Evolutionary conservation across 2,888 invertebrate genomes (phyloP).

Genomic region (Embidobia sp.): DNA sequence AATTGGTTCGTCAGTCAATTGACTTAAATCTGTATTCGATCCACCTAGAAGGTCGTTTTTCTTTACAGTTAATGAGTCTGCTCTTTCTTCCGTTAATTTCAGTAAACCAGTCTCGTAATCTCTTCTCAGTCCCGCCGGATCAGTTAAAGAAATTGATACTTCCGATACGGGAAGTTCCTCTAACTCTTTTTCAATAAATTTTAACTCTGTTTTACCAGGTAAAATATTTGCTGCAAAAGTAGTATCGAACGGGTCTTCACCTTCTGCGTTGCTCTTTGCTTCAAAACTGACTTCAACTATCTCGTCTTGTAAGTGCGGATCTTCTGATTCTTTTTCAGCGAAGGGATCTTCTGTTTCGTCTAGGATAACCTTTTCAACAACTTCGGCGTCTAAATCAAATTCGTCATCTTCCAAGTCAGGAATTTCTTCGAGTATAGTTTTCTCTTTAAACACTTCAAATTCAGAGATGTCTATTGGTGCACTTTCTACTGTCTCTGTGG

Average conservation of each 20-base stretch:
- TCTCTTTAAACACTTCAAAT: conserved; percentile 82
- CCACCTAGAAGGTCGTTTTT: conserved; percentile 88
- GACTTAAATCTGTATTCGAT: conserved; percentile 88
- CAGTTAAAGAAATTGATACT: conserved; percentile 85
- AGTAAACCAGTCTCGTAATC: conserved; percentile 78
- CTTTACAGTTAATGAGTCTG: conserved; percentile 54
- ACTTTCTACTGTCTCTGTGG: conserved; percentile 46
- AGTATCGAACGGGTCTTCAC: conserved; percentile 92
- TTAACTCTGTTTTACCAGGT: conserved; percentile 85
- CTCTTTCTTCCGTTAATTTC: conserved; percentile 58
- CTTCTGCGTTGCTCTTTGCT: conserved; percentile 82
- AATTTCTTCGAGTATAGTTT: conserved; percentile 77
- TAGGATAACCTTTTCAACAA: conserved; percentile 67
- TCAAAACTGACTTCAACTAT: conserved; percentile 78
- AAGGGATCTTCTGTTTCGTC: conserved; percentile 81
- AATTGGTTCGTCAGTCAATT: conserved; percentile 86
- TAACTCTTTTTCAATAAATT: conserved; percentile 84
- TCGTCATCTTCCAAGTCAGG: conserved; percentile 78
- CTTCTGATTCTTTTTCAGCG: conserved; percentile 80
- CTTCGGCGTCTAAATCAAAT: conserved; percentile 71
- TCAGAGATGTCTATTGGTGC: conserved; percentile 80
- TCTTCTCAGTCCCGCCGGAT: conserved; percentile 83
- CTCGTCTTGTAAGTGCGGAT: conserved; percentile 73
- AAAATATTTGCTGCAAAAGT: conserved; percentile 90
- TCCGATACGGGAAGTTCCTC: conserved; percentile 83